Evolutionary conservation across 2,113 vertebrate genomes (phyloP), one percentile per base, ranked within the genome.

Genomic region (Oryzias celebensis): DNA sequence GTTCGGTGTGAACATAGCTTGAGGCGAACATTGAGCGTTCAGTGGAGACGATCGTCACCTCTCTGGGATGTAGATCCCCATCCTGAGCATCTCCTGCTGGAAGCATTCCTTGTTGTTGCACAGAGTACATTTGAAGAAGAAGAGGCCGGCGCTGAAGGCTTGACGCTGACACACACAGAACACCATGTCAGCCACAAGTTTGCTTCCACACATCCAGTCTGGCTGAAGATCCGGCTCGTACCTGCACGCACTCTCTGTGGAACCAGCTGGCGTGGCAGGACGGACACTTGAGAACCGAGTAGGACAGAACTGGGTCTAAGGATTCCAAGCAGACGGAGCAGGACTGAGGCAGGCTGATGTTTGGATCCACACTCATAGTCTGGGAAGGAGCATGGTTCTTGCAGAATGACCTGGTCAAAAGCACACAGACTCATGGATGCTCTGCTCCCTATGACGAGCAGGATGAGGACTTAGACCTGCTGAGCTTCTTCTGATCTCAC

Each of bases 41-140:
- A 7, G 14, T 12, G 12, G 3, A 44, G 14, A 14, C 6, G 5
- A 17, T 12, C 12, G 10, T 43, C 14, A 98, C 97, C 91, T 96
- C 92, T 99, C 96, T 73, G 97, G 97, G 91, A 98, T 95, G 89
- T 94, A 86, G 74, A 98, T 95, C 47, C 97, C 97, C 95, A 99
- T 95, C 78, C 93, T 85, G 58, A 97, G 88, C 97, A 99, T 98
- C 90, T 99, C 97, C 65, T 93, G 80, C 86, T 98, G 96, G 90
- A 98, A 98, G 77, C 82, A 83, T 2, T 97, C 94, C 80, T 93
- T 95, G 89, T 96, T 98, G 88, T 93, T 99, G 65, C 97, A 99
- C 17, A 98, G 82, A 42, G 97, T 94, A 61, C 97, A 99, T 74
- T 93, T 94, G 88, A 98, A 98, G 93, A 98, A 99, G 93, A 94